Conservation (phyloP, 2,797 vertebrate genomes). For the Myotis planiceps region DNA sequence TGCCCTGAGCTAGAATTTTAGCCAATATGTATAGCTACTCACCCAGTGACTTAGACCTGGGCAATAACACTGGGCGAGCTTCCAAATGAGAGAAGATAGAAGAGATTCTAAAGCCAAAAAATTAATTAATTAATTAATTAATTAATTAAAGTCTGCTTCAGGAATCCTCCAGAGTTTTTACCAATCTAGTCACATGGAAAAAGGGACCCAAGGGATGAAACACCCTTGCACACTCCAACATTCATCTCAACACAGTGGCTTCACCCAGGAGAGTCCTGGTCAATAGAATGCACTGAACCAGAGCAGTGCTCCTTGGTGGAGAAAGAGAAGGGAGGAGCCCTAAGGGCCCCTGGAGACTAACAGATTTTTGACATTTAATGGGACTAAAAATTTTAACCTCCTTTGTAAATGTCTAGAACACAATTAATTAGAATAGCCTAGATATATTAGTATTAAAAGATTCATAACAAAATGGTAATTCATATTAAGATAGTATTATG, state of each 20-base stretch:
- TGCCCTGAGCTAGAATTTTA: background rate
- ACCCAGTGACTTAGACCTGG: background rate
- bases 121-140: background rate
- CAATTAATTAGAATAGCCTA: slow-evolving; percentile 34
- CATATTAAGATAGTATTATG: background rate
- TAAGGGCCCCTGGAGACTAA: background rate
- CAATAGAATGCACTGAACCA: background rate
- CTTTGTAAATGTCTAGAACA: slow-evolving; percentile 29
- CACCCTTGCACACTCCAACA: background rate
- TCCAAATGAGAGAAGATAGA: background rate
- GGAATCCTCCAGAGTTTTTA: background rate
- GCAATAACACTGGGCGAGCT: background rate
- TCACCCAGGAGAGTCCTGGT: background rate
- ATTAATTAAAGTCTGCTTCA: background rate
- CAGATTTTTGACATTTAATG: background rate
- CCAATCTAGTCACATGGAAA: background rate
- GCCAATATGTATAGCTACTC: background rate
- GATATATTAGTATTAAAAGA: background rate
- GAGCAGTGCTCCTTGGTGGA: background rate
- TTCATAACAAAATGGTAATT: slow-evolving; percentile 10
- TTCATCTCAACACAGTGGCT: background rate
- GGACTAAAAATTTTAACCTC: background rate
- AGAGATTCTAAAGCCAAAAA: background rate
- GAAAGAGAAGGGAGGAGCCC: background rate
- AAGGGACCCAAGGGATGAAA: background rate